Evolutionary conservation across 2,888 invertebrate species (phyloP), one percentile per base, ranked within the genome.

Genomic region (Chalcis sispes): DNA sequence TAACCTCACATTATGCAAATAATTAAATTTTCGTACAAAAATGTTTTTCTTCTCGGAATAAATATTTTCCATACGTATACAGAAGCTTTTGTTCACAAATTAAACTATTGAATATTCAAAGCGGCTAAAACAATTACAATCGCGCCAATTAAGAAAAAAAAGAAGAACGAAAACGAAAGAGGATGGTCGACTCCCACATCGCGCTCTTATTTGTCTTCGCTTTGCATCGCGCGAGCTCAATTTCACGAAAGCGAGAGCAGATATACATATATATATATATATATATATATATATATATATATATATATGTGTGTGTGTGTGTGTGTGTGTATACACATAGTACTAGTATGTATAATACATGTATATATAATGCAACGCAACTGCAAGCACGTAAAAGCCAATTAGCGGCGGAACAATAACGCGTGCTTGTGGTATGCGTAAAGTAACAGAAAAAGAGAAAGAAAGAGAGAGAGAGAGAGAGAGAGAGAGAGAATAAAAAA

Each of bases 321-420:
- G n/a, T n/a, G n/a, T n/a, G n/a, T n/a, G n/a, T n/a, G n/a, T n/a
- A n/a, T n/a, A n/a, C n/a, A n/a, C n/a, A n/a, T n/a, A n/a, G n/a
- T n/a, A n/a, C n/a, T n/a, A n/a, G n/a, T n/a, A n/a, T n/a, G n/a
- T n/a, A n/a, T n/a, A n/a, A n/a, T n/a, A n/a, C n/a, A n/a, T n/a
- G n/a, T n/a, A n/a, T 25, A 8, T 18, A 58, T 52, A 58, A 72
- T 61, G 56, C 40, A 36, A 1, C 71, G 2, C 4, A 42, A 13
- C 42, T 32, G 32, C 32, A 5, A 0, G 46, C 46, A 54, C 40
- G 58, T 65, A 78, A 78, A 75, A 78, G 75, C 75, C 69, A 78
- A 78, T 75, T 75, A 78, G 75, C 65, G 50, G 56, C 2, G 56
- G 70, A 77, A 77, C 72, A 77, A 77, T 77, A 58, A 75, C 32